A percentile compares a stretch with the other conserved stretches of the same genome.
These are phyloP conservation scores for Calameuta pallipes DNA, from an alignment of 2,888 invertebrate genomes.

Conservation along the genomic window DNA sequence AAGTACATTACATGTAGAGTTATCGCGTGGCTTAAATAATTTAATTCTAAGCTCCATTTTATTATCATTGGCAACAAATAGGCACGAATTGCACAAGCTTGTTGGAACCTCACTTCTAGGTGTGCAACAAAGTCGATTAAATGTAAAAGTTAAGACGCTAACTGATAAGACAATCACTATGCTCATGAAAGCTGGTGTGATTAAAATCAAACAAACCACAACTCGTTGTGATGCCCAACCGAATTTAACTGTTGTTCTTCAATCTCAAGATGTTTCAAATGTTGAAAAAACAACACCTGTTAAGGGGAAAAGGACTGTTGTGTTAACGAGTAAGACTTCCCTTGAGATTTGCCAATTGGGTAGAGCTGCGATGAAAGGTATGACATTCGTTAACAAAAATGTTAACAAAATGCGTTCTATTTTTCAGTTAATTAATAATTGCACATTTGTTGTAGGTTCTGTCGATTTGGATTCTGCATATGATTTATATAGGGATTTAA, in stretches of 20 bases:
- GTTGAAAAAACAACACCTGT: slow-evolving; percentile 11
- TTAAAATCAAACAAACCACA: slow-evolving; percentile 49
- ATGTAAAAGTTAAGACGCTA: slow-evolving; percentile 63
- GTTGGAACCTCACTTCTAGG: slow-evolving; percentile 74
- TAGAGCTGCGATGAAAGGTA: slow-evolving; percentile 85
- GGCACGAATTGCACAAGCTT: slow-evolving; percentile 69
- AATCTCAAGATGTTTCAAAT: slow-evolving; percentile 43
- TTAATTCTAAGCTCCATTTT: slow-evolving; percentile 79
- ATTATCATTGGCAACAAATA: slow-evolving; percentile 72
- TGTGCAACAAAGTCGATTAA: slow-evolving; percentile 71
- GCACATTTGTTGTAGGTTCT: slow-evolving; percentile 71
- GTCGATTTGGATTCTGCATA: slow-evolving; percentile 80
- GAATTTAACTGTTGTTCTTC: slow-evolving; percentile 51
- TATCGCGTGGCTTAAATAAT: slow-evolving; percentile 70
- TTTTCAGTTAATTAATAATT: not conserved
- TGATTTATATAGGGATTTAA: slow-evolving; percentile 80
- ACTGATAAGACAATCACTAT: slow-evolving; percentile 66
- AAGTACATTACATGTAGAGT: slow-evolving; percentile 71
- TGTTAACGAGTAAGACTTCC: slow-evolving; percentile 64
- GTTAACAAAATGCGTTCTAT: not conserved
- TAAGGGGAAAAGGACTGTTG: slow-evolving; percentile 37
- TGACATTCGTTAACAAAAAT: not conserved
- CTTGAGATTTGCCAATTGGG: slow-evolving; percentile 78
- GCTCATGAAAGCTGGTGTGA: slow-evolving; percentile 67
- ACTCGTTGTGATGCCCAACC: slow-evolving; percentile 38